Base-by-base conservation (phyloP, 2,113 vertebrate species). In the Calyptomena viridis region DNA sequence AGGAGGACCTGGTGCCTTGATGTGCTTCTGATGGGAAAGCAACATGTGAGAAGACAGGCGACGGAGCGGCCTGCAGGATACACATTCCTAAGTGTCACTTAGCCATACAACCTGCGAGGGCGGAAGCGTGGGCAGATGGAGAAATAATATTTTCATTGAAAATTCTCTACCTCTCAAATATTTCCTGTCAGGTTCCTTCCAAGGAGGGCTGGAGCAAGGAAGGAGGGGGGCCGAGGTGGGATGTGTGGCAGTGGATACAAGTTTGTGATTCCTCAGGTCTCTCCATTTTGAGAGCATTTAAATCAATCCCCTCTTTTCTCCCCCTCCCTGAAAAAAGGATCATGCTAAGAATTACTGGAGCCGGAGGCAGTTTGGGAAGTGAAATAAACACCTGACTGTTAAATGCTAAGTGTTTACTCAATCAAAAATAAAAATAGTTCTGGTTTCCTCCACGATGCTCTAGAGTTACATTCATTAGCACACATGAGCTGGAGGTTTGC, bases 321-420 rank as follows among this genome's bases (percentile, higher is more conserved):
- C 83, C 67, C 84, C 91, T 91, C 50, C 75, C 23, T 62, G 53
- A 93, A 76, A 79, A 80, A 89, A 89, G 63, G 90, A 92, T 95
- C 87, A 18, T 81, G 91, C 91, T 94, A 89, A 95, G 89, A 79
- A 93, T 97, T 97, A 93, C 95, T 95, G 87, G 93, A 96, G 95
- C 97, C 58, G 87, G 94, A 96, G 96, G 95, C 94, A 94, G 95
- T 68, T 94, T 95, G 94, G 92, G 93, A 94, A 97, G 96, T 97
- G 97, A 98, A 98, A 98, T 97, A 97, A 98, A 97, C 96, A 97
- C 97, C 94, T 96, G 94, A 76, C 93, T 97, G 95, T 85, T 94
- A 95, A 97, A 96, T 95, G 97, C 96, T 97, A 93, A 97, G 94
- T 95, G 96, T 98, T 97, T 97, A 97, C 95, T 91, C 95, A 97